These are phyloP conservation scores for Aporophyla nigra DNA, from an alignment of 2,888 invertebrate species.

Conservation along the genomic window DNA sequence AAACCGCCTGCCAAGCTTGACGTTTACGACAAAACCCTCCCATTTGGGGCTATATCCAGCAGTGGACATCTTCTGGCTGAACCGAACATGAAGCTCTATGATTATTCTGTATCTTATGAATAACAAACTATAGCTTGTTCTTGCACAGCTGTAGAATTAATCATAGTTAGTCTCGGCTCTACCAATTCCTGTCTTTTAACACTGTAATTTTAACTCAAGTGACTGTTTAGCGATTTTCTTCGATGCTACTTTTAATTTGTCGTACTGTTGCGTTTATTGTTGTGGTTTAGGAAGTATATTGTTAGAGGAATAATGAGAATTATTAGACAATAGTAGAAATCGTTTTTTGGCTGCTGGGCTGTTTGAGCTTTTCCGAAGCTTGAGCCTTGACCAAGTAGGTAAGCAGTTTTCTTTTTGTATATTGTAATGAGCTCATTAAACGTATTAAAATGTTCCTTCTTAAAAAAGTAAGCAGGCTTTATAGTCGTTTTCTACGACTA, in stretches of 20 bases:
- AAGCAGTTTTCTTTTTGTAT: too few species aligned
- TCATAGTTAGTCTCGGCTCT: not conserved
- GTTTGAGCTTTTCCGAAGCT: not conserved
- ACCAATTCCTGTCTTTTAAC: not conserved
- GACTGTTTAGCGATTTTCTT: not conserved
- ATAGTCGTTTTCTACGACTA: too few species aligned
- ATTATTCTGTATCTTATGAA: not conserved
- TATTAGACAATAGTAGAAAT: not conserved
- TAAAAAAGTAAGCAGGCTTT: not conserved
- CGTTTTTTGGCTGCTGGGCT: not conserved
- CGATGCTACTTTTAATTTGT: slow-evolving; percentile 18
- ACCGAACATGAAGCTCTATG: too few species aligned
- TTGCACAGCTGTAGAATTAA: not conserved
- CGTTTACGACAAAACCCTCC: too few species aligned
- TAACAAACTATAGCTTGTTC: not conserved
- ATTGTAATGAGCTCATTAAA: too few species aligned
- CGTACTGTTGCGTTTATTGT: slow-evolving; percentile 12
- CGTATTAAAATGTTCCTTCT: too few species aligned
- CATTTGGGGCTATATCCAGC: too few species aligned
- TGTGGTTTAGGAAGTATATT: slow-evolving; percentile 11
- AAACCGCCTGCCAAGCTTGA: too few species aligned
- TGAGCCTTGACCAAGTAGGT: too few species aligned
- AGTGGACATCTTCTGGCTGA: too few species aligned
- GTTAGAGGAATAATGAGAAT: not conserved
- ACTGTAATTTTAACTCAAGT: too few species aligned